Percentiles rank a stretch among this genome's conserved stretches.
Evolutionary conservation across 1,140 invertebrate genomes (phyloP).

Genomic region (Cardiocondyla obscurior): DNA sequence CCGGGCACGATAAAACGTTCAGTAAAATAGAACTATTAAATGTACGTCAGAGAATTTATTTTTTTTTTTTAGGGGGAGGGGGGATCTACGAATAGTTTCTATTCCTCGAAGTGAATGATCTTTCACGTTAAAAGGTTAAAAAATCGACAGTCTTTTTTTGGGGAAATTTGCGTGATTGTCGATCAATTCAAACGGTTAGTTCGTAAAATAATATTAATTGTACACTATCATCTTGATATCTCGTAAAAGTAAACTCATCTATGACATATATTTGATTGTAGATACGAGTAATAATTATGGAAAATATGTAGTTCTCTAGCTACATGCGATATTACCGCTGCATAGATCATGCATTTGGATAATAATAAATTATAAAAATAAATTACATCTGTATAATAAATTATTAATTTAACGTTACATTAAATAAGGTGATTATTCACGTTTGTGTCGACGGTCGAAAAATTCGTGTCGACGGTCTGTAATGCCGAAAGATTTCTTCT

Average conservation of each 20-base stretch:
- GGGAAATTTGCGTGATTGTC: neutral
- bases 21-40: neutral
- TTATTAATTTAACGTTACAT: neutral
- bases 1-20: neutral
- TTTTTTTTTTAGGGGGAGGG: too few relatives aligned
- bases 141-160: neutral
- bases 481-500: neutral
- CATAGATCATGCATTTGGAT: neutral
- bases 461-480: neutral
- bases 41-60: neutral
- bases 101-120: neutral
- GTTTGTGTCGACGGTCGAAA: neutral
- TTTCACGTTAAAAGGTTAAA: neutral
- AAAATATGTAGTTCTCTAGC: neutral
- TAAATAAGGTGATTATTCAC: neutral
- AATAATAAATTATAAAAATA: neutral
- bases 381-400: neutral
- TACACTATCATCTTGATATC: neutral
- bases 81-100: neutral
- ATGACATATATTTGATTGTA: neutral
- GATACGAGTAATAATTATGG: neutral
- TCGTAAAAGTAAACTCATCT: neutral
- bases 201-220: neutral
- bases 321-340: neutral
- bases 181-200: neutral